phyloP scores from a whole-genome alignment of 2,888 invertebrate genomes.

The Hecatera dysodea region DNA sequence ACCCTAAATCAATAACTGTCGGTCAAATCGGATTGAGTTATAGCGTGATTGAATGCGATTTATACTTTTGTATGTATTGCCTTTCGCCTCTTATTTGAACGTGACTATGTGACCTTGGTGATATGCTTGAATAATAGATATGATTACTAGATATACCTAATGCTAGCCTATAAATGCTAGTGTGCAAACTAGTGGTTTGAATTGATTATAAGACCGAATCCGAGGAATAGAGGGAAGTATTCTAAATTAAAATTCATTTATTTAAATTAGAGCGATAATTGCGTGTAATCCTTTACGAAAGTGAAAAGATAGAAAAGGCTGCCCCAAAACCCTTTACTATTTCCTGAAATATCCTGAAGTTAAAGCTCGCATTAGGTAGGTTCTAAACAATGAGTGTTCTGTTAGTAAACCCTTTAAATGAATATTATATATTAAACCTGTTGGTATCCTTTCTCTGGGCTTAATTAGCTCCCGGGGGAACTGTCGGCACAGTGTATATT shows the following conservation, averaged over 20 bases:
- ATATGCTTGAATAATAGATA: slow-evolving; percentile 5
- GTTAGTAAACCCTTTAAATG: slow-evolving; percentile 1
- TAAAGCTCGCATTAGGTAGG: not conserved
- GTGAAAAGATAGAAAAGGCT: slow-evolving; percentile 8
- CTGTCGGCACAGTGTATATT: slow-evolving; percentile 4
- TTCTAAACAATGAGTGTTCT: slow-evolving; percentile 10
- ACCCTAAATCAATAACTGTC: slow-evolving; percentile 68
- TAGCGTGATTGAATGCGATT: slow-evolving; percentile 14
- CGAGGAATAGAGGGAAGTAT: not conserved
- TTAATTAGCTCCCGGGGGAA: slow-evolving; percentile 22
- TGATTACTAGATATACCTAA: too few species aligned
- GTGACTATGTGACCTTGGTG: not conserved
- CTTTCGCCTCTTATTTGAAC: not conserved
- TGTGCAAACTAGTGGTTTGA: not conserved
- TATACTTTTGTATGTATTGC: not conserved
- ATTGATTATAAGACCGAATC: not conserved
- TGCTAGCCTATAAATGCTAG: too few species aligned
- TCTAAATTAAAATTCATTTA: slow-evolving; percentile 2
- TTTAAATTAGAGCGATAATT: slow-evolving; percentile 3
- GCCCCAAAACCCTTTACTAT: not conserved
- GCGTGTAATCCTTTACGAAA: slow-evolving; percentile 4
- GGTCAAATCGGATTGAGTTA: slow-evolving; percentile 30
- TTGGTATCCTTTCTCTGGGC: slow-evolving; percentile 7
- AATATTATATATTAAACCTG: slow-evolving; percentile 18
- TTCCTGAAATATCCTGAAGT: slow-evolving; percentile 12